These are phyloP conservation scores for Myodes glareolus DNA, from an alignment of 2,113 vertebrate genomes.

Conservation along the genomic window DNA sequence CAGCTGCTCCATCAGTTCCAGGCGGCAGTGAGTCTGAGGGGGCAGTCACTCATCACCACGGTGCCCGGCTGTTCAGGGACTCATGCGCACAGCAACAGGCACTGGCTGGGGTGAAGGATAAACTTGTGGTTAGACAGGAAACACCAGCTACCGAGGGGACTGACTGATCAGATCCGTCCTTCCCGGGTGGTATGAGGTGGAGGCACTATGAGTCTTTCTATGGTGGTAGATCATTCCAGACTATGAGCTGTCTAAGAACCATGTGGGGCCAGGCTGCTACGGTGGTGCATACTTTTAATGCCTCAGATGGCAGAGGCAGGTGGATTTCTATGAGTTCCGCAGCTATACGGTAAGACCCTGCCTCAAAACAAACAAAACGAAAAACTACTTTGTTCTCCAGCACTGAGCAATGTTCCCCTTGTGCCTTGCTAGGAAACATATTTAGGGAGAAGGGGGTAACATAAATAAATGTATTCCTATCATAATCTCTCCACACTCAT, in stretches of 20 bases:
- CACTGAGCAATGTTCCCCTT: background rate
- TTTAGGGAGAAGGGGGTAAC: background rate
- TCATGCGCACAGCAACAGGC: background rate
- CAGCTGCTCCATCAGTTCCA: background rate
- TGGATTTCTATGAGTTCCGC: background rate
- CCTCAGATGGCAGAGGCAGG: background rate
- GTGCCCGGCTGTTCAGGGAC: background rate
- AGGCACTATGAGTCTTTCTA: background rate
- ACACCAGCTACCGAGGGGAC: background rate
- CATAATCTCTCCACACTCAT: background rate
- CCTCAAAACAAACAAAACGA: background rate
- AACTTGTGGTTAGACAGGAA: background rate
- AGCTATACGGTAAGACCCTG: background rate
- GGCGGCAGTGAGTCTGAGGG: background rate
- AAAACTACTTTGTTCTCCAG: background rate
- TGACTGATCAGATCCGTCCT: background rate
- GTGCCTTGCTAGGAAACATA: background rate
- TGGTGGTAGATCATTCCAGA: background rate
- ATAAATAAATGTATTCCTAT: too few relatives aligned
- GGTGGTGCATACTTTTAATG: background rate
- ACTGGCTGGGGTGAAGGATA: too few relatives aligned
- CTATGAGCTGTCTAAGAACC: background rate
- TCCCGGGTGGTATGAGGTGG: background rate
- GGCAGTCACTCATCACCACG: background rate
- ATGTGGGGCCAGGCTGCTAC: background rate